Percentiles rank a stretch among this genome's conserved stretches.
Conservation (phyloP, 37 sponge, comb jelly and placozoan species). For the Aphrocallistes beatrix region DNA sequence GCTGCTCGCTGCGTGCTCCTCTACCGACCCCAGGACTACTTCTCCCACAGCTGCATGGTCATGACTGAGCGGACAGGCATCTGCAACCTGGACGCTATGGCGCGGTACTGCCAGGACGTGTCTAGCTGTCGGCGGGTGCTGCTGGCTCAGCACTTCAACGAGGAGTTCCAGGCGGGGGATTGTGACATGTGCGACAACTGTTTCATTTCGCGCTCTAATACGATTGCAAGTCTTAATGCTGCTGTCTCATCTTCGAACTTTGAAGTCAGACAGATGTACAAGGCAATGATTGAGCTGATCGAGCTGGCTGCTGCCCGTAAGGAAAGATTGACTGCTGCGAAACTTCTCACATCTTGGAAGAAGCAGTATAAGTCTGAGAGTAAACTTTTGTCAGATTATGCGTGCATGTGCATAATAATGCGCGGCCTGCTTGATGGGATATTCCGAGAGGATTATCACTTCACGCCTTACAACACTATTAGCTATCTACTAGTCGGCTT, state of each 20-base stretch:
- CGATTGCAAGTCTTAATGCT: not conserved
- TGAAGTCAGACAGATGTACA: constrained; percentile 32
- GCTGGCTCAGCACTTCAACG: constrained; percentile 67
- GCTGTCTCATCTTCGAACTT: not conserved
- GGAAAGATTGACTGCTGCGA: constrained; percentile 46
- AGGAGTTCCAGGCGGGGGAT: constrained; percentile 43
- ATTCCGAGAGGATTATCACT: constrained; percentile 79
- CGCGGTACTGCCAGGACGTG: constrained; percentile 53
- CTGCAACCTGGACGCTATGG: constrained; percentile 53
- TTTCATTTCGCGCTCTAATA: not conserved
- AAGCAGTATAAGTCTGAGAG: not conserved
- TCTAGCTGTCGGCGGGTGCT: constrained; percentile 52
- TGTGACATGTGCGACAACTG: constrained; percentile 66
- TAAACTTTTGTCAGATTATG: constrained; percentile 27
- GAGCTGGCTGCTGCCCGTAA: constrained; percentile 12
- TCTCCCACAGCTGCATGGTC: constrained; percentile 60
- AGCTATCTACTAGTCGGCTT: constrained; percentile 47
- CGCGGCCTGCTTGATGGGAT: constrained; percentile 43
- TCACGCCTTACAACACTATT: constrained; percentile 72
- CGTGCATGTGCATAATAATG: constrained; percentile 31
- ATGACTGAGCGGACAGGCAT: constrained; percentile 59
- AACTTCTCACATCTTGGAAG: constrained; percentile 42
- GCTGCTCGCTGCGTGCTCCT: constrained; percentile 71
- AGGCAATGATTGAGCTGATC: constrained; percentile 29
- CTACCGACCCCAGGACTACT: constrained; percentile 48